Evolutionary conservation across 1,140 invertebrate species (phyloP).

Genomic region (Drosophila insularis): DNA sequence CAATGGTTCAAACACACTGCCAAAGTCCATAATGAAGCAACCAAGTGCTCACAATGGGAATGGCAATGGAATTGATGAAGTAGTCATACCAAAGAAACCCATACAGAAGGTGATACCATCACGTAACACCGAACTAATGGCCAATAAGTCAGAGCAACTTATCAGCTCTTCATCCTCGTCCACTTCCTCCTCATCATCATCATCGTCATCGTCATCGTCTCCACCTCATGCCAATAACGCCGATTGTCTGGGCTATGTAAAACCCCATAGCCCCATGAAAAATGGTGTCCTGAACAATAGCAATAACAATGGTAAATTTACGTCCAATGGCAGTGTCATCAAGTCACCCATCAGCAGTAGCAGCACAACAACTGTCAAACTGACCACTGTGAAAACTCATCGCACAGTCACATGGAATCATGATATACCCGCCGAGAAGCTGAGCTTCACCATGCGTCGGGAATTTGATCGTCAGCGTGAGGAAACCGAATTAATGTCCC

Average conservation of each 20-base stretch:
- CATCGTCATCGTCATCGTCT: constrained; percentile 42
- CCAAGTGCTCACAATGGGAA: constrained; percentile 48
- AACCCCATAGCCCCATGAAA: constrained; percentile 88
- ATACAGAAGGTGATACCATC: constrained; percentile 85
- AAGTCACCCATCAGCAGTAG: constrained; percentile 75
- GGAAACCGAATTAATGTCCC: constrained; percentile 92
- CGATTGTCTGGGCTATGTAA: constrained; percentile 85
- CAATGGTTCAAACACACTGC: constrained; percentile 58
- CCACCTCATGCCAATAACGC: constrained; percentile 30
- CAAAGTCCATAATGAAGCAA: constrained; percentile 80
- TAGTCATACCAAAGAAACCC: constrained; percentile 84
- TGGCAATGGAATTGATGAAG: constrained; percentile 61
- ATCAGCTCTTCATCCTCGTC: constrained; percentile 19
- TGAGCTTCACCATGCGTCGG: constrained; percentile 95
- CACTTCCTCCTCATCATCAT: constrained; percentile 40
- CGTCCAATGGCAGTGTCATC: constrained; percentile 55
- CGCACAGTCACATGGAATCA: constrained; percentile 86
- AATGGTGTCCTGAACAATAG: constrained; percentile 47
- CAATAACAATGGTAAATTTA: constrained; percentile 52
- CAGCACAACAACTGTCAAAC: constrained; percentile 53
- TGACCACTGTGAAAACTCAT: constrained; percentile 67
- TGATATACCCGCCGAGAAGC: constrained; percentile 88
- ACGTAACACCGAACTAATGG: constrained; percentile 76
- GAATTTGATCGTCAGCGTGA: constrained; percentile 95
- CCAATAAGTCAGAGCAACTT: constrained; percentile 27